Conservation (phyloP, 2,113 vertebrate species). For the Acanthochromis polyacanthus region DNA sequence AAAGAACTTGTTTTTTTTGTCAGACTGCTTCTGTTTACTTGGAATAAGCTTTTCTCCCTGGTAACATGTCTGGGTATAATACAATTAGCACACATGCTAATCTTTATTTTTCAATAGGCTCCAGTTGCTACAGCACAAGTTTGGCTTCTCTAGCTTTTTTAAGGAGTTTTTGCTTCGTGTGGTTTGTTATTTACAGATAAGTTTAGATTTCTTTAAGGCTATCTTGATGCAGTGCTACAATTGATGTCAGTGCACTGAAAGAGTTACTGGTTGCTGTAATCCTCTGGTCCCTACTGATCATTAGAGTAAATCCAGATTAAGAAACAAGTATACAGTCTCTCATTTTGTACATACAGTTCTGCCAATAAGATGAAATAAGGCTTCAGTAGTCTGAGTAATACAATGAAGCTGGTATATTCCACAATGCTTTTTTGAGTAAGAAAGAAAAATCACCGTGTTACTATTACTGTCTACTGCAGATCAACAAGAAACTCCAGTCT, state of each 20-base stretch:
- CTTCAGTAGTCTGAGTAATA: background rate
- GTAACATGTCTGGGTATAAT: background rate
- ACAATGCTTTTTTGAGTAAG: background rate
- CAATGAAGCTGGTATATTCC: background rate
- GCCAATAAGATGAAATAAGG: background rate
- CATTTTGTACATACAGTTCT: constrained; percentile 11
- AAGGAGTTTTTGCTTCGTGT: background rate
- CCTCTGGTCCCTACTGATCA: background rate
- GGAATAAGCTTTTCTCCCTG: background rate
- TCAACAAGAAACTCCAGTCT: background rate
- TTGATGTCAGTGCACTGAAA: background rate
- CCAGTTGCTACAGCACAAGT: background rate
- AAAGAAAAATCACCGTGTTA: background rate
- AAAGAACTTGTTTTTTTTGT: constrained; percentile 43
- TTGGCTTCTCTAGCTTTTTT: constrained; percentile 12
- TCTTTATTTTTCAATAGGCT: constrained; percentile 13
- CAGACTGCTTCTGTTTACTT: constrained; percentile 34
- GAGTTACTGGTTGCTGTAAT: background rate
- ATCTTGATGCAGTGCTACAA: background rate
- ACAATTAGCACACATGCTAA: background rate
- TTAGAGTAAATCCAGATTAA: background rate
- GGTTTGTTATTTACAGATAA: constrained; percentile 15
- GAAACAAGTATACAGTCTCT: background rate
- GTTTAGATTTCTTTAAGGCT: background rate
- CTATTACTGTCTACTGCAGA: background rate